A percentile compares a stretch with the other conserved stretches of the same genome.
Conservation (phyloP, 2,888 invertebrate species). For the Pachydiplax longipennis region DNA sequence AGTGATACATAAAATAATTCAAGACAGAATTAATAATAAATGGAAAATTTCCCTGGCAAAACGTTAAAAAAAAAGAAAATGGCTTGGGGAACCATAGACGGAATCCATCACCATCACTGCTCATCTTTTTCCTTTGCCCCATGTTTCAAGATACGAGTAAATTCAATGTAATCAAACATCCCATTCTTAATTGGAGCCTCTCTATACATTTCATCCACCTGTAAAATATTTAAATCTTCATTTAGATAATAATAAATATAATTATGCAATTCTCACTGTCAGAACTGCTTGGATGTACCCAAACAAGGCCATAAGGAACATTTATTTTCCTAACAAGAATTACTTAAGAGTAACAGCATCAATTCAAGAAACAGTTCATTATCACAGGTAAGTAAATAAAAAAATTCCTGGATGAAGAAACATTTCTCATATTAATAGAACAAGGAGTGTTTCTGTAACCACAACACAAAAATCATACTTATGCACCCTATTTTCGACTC, state of each 20-base stretch:
- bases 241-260: background rate
- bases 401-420: too few relatives aligned
- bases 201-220: conserved; percentile 96
- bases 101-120: conserved; percentile 63
- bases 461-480: too few relatives aligned
- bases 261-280: background rate
- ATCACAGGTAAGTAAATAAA: too few relatives aligned
- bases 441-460: too few relatives aligned
- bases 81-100: background rate
- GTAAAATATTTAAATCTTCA: conserved; percentile 48
- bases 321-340: too few relatives aligned
- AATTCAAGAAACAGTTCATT: too few relatives aligned
- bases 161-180: conserved; percentile 97
- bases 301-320: too few relatives aligned
- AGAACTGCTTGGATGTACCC: too few relatives aligned
- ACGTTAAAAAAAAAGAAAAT: background rate
- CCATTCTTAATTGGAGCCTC: conserved; percentile 96
- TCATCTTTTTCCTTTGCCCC: conserved; percentile 99
- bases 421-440: too few relatives aligned
- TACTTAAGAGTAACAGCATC: too few relatives aligned
- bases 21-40: background rate
- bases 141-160: conserved; percentile 97
- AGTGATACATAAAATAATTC: background rate
- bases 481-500: too few relatives aligned
- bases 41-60: background rate